Percentiles rank a stretch among this genome's conserved stretches.
phyloP scores from a whole-genome alignment of 2,888 invertebrate genomes.

The Pasiphila rectangulata region DNA sequence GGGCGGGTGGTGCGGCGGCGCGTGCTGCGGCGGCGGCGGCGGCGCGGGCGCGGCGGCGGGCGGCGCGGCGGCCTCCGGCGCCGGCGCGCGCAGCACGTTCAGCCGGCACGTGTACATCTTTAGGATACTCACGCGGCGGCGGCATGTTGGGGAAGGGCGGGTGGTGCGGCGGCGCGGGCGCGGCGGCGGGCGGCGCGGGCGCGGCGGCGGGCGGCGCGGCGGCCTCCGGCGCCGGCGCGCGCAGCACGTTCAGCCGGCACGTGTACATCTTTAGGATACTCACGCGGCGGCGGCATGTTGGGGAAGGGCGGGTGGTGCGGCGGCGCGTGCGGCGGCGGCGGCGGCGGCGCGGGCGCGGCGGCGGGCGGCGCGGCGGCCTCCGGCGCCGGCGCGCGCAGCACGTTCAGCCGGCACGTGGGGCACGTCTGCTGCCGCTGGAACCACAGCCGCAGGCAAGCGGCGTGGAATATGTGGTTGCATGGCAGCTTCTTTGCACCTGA shows the following conservation, averaged over 20 bases:
- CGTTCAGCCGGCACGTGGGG: constrained; percentile 98
- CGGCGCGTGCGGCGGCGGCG: constrained; percentile 50
- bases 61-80: no score
- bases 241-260: constrained; percentile 44
- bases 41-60: no score
- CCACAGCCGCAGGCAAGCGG: constrained; percentile 98
- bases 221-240: constrained; percentile 66
- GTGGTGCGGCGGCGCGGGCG: no score
- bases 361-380: constrained; percentile 41
- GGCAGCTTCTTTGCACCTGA: constrained; percentile 95
- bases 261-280: constrained; percentile 25
- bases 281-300: constrained; percentile 65
- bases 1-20: no score
- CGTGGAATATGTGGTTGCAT: constrained; percentile 99
- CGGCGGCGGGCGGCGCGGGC: no score
- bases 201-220: constrained; percentile 36
- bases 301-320: constrained; percentile 62
- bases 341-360: constrained; percentile 28
- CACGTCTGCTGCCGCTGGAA: constrained; percentile 99
- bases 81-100: no score
- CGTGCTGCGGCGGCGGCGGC: no score
- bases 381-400: constrained; percentile 76
- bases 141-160: no score
- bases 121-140: no score
- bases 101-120: no score